These are phyloP conservation scores for Echiichthys vipera DNA, from an alignment of 2,797 vertebrate genomes.

Conservation along the genomic window DNA sequence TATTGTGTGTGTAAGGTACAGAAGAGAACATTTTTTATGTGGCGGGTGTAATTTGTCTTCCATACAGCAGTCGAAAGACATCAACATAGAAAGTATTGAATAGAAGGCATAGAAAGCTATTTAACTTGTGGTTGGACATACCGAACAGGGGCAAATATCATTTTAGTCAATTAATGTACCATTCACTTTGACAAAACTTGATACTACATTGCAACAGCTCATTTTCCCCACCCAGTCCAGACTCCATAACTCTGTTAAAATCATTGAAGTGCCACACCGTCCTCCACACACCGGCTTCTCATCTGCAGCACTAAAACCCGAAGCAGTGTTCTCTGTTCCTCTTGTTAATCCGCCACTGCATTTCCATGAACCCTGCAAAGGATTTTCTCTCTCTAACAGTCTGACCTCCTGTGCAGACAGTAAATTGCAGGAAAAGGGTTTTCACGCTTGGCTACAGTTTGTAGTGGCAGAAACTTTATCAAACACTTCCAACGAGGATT, in stretches of 20 bases:
- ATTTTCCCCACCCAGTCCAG: not conserved
- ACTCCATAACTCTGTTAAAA: conserved; percentile 40
- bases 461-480: conserved; percentile 76
- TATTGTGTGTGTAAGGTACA: conserved; percentile 58
- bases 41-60: conserved; percentile 74
- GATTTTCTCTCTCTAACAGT: conserved; percentile 29
- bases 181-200: conserved; percentile 11
- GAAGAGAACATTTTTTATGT: conserved; percentile 56
- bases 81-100: conserved; percentile 56
- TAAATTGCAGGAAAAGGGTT: conserved; percentile 82
- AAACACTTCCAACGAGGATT: conserved; percentile 67
- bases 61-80: conserved; percentile 63
- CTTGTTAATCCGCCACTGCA: conserved; percentile 38
- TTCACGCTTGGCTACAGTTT: conserved; percentile 75
- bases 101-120: conserved; percentile 24
- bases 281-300: conserved; percentile 15
- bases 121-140: conserved; percentile 22
- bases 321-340: conserved; percentile 35
- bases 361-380: conserved; percentile 43
- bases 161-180: conserved; percentile 25
- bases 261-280: conserved; percentile 22
- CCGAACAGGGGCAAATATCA: conserved; percentile 13
- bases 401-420: conserved; percentile 69
- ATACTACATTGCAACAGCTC: not conserved
- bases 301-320: conserved; percentile 9